phyloP scores from a whole-genome alignment of 2,797 vertebrate species.

The Hypotaenidia okinawae region DNA sequence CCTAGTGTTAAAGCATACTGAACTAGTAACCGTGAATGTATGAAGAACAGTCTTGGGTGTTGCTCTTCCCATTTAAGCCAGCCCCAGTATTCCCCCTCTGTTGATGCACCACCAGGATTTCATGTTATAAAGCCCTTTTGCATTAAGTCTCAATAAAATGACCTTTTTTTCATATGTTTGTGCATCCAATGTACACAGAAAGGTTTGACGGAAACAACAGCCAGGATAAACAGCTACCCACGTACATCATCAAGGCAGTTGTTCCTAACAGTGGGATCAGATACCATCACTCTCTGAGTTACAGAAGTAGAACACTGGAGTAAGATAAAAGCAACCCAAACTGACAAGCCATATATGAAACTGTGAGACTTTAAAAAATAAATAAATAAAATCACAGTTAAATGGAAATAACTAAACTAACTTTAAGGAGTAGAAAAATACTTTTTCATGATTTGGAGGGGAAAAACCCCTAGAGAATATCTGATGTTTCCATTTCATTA shows the following conservation, averaged over 20 bases:
- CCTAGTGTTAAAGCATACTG: neutral
- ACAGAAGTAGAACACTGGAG: accelerated
- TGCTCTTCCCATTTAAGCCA: neutral
- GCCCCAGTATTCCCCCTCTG: neutral
- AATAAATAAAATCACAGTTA: neutral
- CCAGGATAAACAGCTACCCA: neutral
- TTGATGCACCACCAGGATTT: neutral
- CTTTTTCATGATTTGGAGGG: neutral
- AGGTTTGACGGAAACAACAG: neutral
- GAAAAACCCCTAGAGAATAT: neutral
- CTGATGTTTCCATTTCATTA: neutral
- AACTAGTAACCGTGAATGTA: accelerated
- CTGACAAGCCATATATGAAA: neutral
- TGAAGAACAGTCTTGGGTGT: neutral
- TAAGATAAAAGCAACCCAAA: neutral
- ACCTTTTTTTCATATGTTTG: no score
- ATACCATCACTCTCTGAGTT: neutral
- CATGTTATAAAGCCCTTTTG: neutral
- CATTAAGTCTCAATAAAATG: neutral
- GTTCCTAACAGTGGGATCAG: neutral
- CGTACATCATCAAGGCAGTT: accelerated
- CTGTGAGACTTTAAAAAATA: neutral
- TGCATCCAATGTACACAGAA: neutral
- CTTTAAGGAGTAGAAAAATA: neutral
- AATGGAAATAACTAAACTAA: neutral